These are phyloP conservation scores for Seira ritae DNA, from an alignment of 2,888 invertebrate species.

Conservation along the genomic window DNA sequence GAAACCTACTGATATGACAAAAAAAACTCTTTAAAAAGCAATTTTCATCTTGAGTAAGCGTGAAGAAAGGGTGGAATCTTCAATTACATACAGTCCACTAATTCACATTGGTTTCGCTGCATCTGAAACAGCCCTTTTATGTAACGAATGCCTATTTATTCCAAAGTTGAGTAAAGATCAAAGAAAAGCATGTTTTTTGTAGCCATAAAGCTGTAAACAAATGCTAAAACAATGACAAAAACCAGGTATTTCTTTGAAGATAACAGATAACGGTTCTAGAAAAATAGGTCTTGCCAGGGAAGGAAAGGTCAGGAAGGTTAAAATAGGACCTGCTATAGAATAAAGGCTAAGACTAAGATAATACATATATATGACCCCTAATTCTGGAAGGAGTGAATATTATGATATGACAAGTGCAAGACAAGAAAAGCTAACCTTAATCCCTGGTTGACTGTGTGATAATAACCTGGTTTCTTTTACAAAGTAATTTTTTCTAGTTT, in stretches of 20 bases:
- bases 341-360: neutral
- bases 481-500: neutral
- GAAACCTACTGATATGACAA: conserved; percentile 3
- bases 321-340: neutral
- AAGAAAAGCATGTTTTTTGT: neutral
- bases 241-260: neutral
- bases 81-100: conserved; percentile 5
- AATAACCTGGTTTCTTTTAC: neutral
- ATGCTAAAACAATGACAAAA: neutral
- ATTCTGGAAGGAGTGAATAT: neutral
- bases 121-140: neutral
- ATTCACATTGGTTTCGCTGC: conserved; percentile 11
- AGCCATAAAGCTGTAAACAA: neutral
- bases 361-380: neutral
- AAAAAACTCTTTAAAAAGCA: conserved; percentile 15
- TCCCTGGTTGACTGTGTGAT: neutral
- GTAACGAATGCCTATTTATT: neutral
- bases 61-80: conserved; percentile 29
- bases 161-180: neutral
- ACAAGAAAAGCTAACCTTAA: neutral
- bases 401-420: too few species aligned
- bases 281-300: neutral
- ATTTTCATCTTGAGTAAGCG: conserved; percentile 28
- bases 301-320: too few species aligned
- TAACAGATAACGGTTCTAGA: neutral